Evolutionary conservation across 2,888 invertebrate genomes (phyloP), one percentile per base, ranked within the genome.

Genomic region (Lasioglossum calceatum): DNA sequence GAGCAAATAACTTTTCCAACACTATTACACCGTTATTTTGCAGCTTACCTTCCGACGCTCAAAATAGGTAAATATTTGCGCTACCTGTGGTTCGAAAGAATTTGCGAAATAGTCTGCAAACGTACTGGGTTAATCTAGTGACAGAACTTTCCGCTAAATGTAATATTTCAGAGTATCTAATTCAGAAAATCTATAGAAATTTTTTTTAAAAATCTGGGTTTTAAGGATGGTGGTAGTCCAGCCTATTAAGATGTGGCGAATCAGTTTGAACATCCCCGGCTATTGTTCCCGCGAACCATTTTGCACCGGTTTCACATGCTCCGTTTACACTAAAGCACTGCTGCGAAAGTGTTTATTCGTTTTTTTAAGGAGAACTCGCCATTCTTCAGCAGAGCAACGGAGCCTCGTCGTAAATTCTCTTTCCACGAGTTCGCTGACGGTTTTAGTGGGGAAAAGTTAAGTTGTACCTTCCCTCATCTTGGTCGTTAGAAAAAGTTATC

Each of bases 361-460:
- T 81, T 84, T 84, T 77, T 76, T 64, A 72, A 81, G 64, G 39
- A 19, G 76, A 77, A 76, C 72, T 75, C 50, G 27, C 73, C 44
- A 84, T 83, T 76, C 81, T 61, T 81, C 81, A 76, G 75, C 42
- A 71, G 75, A 61, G 36, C 39, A 71, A 72, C 71, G 75, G 54
- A 67, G 64, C 73, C 32, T 27, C n/a, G 32, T 27, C 73, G 77
- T 81, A 84, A 81, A 81, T 84, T 73, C 82, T 73, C 50, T 84
- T 77, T 77, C 82, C 36, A 58, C 84, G 77, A 84, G 82, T 84
- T 82, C 84, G 44, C 77, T 50, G 84, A 84, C 84, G 82, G 73
- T 84, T 84, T 81, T 81, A 84, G 54, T 73, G 54, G 42, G n/a
- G 4, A 36, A 27, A 81, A 84, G 72, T 84, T 82, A 81, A 77